phyloP scores from a whole-genome alignment of 2,113 vertebrate genomes.

The Syrrhaptes paradoxus region DNA sequence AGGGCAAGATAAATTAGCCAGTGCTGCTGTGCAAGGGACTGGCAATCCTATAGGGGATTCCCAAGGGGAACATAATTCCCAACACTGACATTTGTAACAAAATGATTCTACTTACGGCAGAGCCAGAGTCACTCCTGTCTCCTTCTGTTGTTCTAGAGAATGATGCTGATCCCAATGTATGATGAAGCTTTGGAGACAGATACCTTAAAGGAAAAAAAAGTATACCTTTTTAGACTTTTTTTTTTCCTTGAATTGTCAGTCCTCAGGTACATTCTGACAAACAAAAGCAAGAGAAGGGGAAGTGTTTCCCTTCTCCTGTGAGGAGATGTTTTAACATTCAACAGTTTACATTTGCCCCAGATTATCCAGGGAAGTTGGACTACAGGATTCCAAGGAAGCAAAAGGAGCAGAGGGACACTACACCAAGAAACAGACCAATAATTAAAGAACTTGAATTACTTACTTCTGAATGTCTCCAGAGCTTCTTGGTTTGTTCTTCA shows the following conservation, averaged over 20 bases:
- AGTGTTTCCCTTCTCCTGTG: neutral
- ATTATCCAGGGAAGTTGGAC: neutral
- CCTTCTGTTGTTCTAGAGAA: neutral
- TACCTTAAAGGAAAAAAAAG: constrained; percentile 60
- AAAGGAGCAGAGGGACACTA: neutral
- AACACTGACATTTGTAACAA: neutral
- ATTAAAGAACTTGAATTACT: neutral
- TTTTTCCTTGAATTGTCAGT: neutral
- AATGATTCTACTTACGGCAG: constrained; percentile 39
- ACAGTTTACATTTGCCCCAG: neutral
- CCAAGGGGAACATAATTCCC: neutral
- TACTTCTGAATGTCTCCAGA: constrained; percentile 87
- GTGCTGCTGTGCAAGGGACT: neutral
- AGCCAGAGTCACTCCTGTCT: neutral
- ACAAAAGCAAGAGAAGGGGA: neutral
- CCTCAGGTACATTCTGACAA: neutral
- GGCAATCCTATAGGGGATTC: neutral
- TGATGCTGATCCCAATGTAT: neutral
- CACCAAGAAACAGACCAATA: neutral
- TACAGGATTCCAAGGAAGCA: neutral
- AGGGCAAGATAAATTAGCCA: neutral
- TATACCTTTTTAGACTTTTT: neutral
- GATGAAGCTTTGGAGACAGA: constrained; percentile 67
- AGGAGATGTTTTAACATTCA: neutral
- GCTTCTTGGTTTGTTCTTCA: constrained; percentile 72